A percentile compares a stretch with the other conserved stretches of the same genome.
Conservation (phyloP, 2,888 invertebrate genomes). For the Nemotelus pantherinus region DNA sequence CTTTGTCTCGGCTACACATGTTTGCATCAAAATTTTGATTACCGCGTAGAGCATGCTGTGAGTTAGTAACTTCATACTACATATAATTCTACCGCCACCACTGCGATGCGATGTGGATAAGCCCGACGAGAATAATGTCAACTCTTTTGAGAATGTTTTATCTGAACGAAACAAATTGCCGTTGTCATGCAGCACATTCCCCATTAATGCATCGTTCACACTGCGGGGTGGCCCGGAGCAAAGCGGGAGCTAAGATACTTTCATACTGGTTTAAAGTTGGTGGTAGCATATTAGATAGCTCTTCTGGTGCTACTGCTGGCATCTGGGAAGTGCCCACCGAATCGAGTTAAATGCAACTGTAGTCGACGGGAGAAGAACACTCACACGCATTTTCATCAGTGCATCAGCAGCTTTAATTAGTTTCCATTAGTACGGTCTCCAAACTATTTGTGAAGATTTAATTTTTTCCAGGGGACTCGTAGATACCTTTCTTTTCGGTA, state of each 20-base stretch:
- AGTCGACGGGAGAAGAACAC: neutral
- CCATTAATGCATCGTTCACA: conserved; percentile 2
- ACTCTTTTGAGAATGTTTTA: conserved; percentile 10
- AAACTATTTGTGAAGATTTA: conserved; percentile 2
- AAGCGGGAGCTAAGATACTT: neutral
- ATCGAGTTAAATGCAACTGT: neutral
- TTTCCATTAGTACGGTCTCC: conserved; percentile 2
- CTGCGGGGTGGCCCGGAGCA: neutral
- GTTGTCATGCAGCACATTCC: conserved; percentile 16
- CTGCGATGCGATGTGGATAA: too few species aligned
- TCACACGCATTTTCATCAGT: neutral
- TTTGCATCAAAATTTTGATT: too few species aligned
- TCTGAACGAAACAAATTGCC: conserved; percentile 4
- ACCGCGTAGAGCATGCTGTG: too few species aligned
- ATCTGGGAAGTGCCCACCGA: neutral
- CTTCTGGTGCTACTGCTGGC: neutral
- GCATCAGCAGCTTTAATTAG: conserved; percentile 5
- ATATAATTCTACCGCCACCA: too few species aligned
- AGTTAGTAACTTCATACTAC: too few species aligned
- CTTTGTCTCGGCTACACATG: too few species aligned
- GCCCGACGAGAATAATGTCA: conserved; percentile 10
- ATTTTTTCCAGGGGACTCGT: neutral
- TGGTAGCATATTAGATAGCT: neutral
- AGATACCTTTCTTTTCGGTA: too few species aligned
- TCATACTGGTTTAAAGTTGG: neutral